Conservation (phyloP, 2,113 vertebrate species). For the Orcinus orca region DNA sequence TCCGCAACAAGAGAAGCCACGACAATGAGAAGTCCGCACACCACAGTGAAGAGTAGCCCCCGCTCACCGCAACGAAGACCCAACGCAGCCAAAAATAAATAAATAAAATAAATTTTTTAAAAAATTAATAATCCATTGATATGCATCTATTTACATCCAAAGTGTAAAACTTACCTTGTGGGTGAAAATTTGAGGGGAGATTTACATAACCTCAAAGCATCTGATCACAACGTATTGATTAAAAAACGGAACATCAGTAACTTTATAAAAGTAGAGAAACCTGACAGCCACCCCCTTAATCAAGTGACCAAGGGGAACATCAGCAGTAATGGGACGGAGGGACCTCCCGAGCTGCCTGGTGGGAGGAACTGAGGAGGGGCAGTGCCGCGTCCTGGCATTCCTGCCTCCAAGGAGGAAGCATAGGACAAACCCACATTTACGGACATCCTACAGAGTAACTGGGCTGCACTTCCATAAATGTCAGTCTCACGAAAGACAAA, state of each 20-base stretch:
- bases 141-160: background rate
- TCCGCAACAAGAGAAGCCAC: no score
- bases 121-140: background rate
- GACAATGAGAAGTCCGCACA: fast-evolving
- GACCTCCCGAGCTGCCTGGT: fast-evolving
- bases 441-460: background rate
- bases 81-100: no score
- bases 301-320: no score
- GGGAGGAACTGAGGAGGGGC: background rate
- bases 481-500: background rate
- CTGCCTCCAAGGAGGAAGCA: background rate
- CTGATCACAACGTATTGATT: background rate
- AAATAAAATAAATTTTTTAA: no score
- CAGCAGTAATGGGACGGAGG: background rate
- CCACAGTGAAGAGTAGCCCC: no score
- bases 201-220: background rate
- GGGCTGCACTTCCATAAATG: background rate
- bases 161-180: background rate
- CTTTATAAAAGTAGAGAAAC: background rate
- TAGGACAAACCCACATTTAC: background rate
- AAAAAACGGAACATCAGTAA: background rate
- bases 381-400: fast-evolving
- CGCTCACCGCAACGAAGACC: no score
- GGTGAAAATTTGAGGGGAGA: background rate
- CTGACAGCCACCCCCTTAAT: background rate